A percentile compares a stretch with the other conserved stretches of the same genome.
Conservation (phyloP, 2,113 vertebrate genomes). For the Percina caprodes region DNA sequence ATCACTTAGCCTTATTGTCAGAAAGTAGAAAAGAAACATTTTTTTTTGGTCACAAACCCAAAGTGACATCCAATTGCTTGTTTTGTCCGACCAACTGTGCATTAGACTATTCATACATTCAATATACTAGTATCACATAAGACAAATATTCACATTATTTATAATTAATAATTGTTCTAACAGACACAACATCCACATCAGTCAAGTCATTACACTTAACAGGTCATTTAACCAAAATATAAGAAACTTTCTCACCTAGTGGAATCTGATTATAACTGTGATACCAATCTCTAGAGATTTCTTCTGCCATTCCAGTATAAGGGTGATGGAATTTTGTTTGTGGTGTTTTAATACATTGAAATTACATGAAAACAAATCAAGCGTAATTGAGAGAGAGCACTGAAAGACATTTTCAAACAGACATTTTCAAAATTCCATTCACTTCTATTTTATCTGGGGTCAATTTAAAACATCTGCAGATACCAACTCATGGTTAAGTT, state of each 20-base stretch:
- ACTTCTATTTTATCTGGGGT: not conserved
- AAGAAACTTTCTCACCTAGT: not conserved
- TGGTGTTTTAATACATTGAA: not conserved
- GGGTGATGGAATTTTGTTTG: not conserved
- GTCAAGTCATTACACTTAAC: not conserved
- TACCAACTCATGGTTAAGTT: not conserved
- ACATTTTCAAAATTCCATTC: not conserved
- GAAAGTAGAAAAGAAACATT: not conserved
- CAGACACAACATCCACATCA: not conserved
- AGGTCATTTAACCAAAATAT: not conserved
- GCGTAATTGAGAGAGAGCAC: not conserved
- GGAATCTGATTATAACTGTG: not conserved
- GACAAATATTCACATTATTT: not conserved
- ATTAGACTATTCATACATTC: not conserved
- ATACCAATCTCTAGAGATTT: not conserved
- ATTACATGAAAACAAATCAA: not conserved
- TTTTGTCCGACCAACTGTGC: not conserved
- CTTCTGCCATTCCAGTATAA: not conserved
- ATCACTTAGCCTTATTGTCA: not conserved
- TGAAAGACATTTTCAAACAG: not conserved
- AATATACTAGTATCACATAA: too few relatives aligned
- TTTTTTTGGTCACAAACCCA: not conserved
- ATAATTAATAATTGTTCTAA: not conserved
- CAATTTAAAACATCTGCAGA: not conserved
- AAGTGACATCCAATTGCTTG: not conserved